These are phyloP conservation scores for Oreohelix idahoensis DNA, from an alignment of 1,140 invertebrate genomes.

Conservation along the genomic window DNA sequence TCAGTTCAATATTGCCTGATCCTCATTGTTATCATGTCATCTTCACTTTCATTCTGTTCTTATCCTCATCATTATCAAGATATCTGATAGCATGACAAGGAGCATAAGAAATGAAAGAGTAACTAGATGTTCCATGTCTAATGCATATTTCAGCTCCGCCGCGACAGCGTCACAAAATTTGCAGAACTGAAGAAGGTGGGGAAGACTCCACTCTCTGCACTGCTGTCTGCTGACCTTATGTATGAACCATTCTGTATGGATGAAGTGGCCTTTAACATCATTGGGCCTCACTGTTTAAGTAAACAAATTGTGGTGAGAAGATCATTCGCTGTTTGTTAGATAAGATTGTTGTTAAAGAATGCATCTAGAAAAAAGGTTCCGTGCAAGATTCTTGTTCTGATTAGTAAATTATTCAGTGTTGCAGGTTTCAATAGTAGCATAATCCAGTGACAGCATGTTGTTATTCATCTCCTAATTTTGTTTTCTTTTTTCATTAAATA, in stretches of 20 bases:
- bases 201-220: slow-evolving; percentile 50
- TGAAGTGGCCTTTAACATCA: slow-evolving; percentile 60
- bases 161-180: slow-evolving; percentile 53
- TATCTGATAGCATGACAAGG: too few relatives aligned
- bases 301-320: slow-evolving; percentile 25
- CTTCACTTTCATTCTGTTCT: neutral
- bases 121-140: neutral
- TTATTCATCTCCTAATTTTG: too few relatives aligned
- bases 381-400: too few relatives aligned
- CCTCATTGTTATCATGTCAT: neutral
- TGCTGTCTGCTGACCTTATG: slow-evolving; percentile 61
- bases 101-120: too few relatives aligned
- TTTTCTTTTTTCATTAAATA: too few relatives aligned
- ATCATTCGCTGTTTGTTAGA: too few relatives aligned
- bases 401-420: too few relatives aligned
- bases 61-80: too few relatives aligned
- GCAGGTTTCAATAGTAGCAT: too few relatives aligned
- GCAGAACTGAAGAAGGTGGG: slow-evolving; percentile 47
- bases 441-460: too few relatives aligned
- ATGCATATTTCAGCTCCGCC: slow-evolving; percentile 51
- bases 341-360: too few relatives aligned
- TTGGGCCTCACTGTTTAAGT: slow-evolving; percentile 60
- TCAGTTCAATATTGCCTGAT: neutral
- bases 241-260: slow-evolving; percentile 59
- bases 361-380: too few relatives aligned